Evolutionary conservation across 2,888 invertebrate genomes (phyloP), one percentile per base, ranked within the genome.

Genomic region (Campaea margaritaria): DNA sequence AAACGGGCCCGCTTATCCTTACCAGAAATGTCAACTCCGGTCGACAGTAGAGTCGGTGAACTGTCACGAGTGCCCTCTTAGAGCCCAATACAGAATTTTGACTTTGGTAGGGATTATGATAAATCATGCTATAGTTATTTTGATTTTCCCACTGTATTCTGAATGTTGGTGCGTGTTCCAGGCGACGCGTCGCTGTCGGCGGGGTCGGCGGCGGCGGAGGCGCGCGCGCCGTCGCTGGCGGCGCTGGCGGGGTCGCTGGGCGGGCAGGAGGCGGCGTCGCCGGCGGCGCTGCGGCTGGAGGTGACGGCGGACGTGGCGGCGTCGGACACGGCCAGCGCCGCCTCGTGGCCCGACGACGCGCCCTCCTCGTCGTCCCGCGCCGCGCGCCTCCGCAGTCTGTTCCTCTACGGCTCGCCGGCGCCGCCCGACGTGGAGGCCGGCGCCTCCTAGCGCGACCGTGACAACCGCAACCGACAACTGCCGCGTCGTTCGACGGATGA

Each of bases 101-200:
- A n/a, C n/a, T n/a, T n/a, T n/a, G n/a, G n/a, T n/a, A n/a, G n/a
- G n/a, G n/a, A n/a, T n/a, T n/a, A n/a, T n/a, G n/a, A n/a, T n/a
- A n/a, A n/a, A n/a, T n/a, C n/a, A n/a, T n/a, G n/a, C n/a, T n/a
- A n/a, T n/a, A n/a, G n/a, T n/a, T n/a, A n/a, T n/a, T n/a, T n/a
- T n/a, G n/a, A n/a, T n/a, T n/a, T n/a, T n/a, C n/a, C n/a, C n/a
- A n/a, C n/a, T n/a, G n/a, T n/a, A n/a, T n/a, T n/a, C n/a, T n/a
- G n/a, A n/a, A n/a, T n/a, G n/a, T n/a, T n/a, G n/a, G n/a, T n/a
- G n/a, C n/a, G n/a, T n/a, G n/a, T n/a, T 43, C 0, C 79, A 91
- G 91, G 91, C 21, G 91, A 91, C 81, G 91, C 91, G 58, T 91
- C 91, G 0, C 79, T 91, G 31, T 91, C 91, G 9, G 87, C 86